These are phyloP conservation scores for Aleiodes leptofemur DNA, from an alignment of 2,888 invertebrate genomes.

Conservation along the genomic window DNA sequence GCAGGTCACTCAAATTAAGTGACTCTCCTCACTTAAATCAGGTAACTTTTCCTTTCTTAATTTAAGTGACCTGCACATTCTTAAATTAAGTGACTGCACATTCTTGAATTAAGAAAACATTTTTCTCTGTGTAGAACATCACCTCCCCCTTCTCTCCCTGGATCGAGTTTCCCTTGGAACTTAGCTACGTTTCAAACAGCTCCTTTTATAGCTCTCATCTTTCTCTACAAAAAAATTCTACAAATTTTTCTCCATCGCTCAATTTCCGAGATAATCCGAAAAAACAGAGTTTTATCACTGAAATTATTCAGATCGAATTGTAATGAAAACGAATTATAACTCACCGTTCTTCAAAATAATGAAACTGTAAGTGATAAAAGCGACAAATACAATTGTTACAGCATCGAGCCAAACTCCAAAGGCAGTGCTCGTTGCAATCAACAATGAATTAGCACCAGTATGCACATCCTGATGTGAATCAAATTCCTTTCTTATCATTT, in stretches of 20 bases:
- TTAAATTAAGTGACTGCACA: too few species aligned
- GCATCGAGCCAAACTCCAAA: constrained; percentile 82
- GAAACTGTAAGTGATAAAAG: constrained; percentile 81
- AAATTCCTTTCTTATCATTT: constrained; percentile 85
- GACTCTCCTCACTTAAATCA: too few species aligned
- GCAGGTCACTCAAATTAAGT: too few species aligned
- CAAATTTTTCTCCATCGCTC: background rate
- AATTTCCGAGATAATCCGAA: background rate
- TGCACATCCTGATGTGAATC: constrained; percentile 84
- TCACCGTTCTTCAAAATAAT: constrained; percentile 79
- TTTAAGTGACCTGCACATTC: too few species aligned
- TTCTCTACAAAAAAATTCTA: too few species aligned
- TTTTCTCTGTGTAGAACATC: too few species aligned
- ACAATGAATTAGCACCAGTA: constrained; percentile 80
- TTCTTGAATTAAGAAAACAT: too few species aligned
- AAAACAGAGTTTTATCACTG: constrained; percentile 25
- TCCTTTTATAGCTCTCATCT: too few species aligned
- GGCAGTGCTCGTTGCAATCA: constrained; percentile 79
- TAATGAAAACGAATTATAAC: constrained; percentile 9
- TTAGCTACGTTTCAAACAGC: too few species aligned
- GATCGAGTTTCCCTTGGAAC: too few species aligned
- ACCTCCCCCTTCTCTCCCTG: too few species aligned
- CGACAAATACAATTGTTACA: constrained; percentile 80
- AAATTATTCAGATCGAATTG: constrained; percentile 7
- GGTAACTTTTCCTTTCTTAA: too few species aligned